Conservation (phyloP, 2,888 invertebrate species). For the Cordilura impudica region DNA sequence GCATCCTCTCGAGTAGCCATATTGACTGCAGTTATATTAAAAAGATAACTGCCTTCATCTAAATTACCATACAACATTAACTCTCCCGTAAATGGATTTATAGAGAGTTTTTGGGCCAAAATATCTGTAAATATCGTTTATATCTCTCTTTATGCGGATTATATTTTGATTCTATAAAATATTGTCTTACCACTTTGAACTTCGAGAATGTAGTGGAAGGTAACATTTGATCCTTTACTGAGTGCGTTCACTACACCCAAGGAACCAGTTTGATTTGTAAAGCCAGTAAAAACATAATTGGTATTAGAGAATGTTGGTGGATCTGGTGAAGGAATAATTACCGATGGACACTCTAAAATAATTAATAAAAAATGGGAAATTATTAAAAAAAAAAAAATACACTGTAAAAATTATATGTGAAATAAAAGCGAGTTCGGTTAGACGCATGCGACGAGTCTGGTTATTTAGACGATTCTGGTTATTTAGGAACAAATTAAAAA, state of each 20-base stretch:
- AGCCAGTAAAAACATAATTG: conserved; percentile 52
- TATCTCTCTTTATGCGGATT: too few relatives aligned
- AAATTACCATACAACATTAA: conserved; percentile 60
- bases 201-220: conserved; percentile 58
- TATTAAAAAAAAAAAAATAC: too few relatives aligned
- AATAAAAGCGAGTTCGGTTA: too few relatives aligned
- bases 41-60: conserved; percentile 64
- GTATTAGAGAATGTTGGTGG: conserved; percentile 38
- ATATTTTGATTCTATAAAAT: neutral
- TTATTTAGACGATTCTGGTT: too few relatives aligned
- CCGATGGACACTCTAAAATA: conserved; percentile 34
- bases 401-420: too few relatives aligned
- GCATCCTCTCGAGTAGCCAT: conserved; percentile 42
- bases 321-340: neutral
- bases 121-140: conserved; percentile 43
- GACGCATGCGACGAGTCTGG: too few relatives aligned
- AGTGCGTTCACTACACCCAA: conserved; percentile 64
- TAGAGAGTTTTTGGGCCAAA: conserved; percentile 35
- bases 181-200: conserved; percentile 60
- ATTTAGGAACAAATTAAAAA: too few relatives aligned
- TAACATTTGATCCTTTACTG: conserved; percentile 37
- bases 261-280: conserved; percentile 61
- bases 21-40: conserved; percentile 64
- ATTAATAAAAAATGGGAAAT: neutral
- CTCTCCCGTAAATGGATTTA: conserved; percentile 63